Conservation (phyloP, 92 coral and sea anemone genomes). For the Epizoanthus scotinus region DNA sequence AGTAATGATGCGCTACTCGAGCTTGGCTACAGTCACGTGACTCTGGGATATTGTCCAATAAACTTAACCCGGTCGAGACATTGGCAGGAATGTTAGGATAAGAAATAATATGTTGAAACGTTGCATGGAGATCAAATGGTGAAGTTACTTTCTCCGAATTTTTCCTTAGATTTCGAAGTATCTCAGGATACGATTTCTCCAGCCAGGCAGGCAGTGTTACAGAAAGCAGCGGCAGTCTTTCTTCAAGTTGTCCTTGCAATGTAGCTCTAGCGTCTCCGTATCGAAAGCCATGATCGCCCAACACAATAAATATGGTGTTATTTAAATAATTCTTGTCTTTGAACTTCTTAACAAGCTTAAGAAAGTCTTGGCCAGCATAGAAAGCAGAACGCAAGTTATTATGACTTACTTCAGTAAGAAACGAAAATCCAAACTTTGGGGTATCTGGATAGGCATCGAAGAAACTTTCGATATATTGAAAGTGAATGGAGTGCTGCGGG, state of each 20-base stretch:
- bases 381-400: slow-evolving; percentile 56
- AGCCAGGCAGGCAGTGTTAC: slow-evolving; percentile 81
- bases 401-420: slow-evolving; percentile 74
- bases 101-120: slow-evolving; percentile 71
- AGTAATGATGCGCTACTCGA: slow-evolving; percentile 90
- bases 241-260: slow-evolving; percentile 86
- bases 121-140: slow-evolving; percentile 89
- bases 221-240: slow-evolving; percentile 86
- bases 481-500: slow-evolving; percentile 83
- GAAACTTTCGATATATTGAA: slow-evolving; percentile 83
- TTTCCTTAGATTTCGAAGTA: slow-evolving; percentile 48
- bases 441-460: slow-evolving; percentile 71
- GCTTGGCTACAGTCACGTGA: slow-evolving; percentile 78
- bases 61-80: slow-evolving; percentile 63
- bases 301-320: slow-evolving; percentile 70
- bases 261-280: slow-evolving; percentile 79
- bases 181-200: slow-evolving; percentile 45
- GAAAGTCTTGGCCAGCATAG: slow-evolving; percentile 54
- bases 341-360: slow-evolving; percentile 59
- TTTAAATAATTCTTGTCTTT: slow-evolving; percentile 55
- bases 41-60: slow-evolving; percentile 59
- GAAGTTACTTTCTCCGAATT: slow-evolving; percentile 75
- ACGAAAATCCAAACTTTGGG: slow-evolving; percentile 86
- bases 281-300: slow-evolving; percentile 92
- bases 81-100: slow-evolving; percentile 68